Percentiles rank a stretch among this genome's conserved stretches.
Evolutionary conservation across 2,797 vertebrate genomes (phyloP).

Genomic region (Diglossa cyanea): DNA sequence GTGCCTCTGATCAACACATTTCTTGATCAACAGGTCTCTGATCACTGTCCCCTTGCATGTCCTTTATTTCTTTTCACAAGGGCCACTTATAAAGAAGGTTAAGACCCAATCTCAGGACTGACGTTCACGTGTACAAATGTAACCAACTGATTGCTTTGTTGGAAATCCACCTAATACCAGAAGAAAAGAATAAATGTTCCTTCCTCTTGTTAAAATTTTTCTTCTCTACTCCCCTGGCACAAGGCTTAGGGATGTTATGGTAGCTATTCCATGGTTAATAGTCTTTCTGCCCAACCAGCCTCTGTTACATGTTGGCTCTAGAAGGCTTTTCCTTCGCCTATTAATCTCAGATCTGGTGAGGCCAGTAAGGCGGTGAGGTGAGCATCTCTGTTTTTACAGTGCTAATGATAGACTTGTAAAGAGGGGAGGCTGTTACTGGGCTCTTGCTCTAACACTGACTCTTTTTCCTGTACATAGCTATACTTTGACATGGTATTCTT

Average conservation of each 20-base stretch:
- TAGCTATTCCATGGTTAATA: neutral
- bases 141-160: neutral
- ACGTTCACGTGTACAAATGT: neutral
- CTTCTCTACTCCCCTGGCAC: neutral
- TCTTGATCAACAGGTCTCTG: neutral
- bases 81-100: neutral
- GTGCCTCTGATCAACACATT: neutral
- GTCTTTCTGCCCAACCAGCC: neutral
- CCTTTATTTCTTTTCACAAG: neutral
- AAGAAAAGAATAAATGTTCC: neutral
- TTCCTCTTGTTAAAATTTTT: neutral
- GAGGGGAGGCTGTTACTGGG: neutral
- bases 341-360: conserved; percentile 4
- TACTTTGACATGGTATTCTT: neutral
- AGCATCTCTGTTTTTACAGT: conserved; percentile 3
- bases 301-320: neutral
- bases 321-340: conserved; percentile 3
- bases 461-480: neutral
- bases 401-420: neutral
- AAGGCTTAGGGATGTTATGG: neutral
- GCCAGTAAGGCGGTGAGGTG: neutral
- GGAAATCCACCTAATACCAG: neutral
- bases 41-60: neutral
- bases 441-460: neutral
- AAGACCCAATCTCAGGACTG: neutral